Conservation (phyloP, 2,888 invertebrate species). For the Orthonevra nobilis region DNA sequence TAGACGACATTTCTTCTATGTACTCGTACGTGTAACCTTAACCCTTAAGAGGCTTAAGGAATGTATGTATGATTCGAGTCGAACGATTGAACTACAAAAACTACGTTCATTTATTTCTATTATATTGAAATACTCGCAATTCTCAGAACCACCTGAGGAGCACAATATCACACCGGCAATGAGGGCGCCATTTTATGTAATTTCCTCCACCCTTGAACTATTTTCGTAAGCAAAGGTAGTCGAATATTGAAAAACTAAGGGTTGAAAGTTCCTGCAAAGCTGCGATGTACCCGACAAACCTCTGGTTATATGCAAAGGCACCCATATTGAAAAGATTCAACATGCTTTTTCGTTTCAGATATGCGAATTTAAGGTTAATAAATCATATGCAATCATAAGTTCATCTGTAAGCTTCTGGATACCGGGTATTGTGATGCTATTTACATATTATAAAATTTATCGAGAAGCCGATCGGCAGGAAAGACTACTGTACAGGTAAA, state of each 20-base stretch:
- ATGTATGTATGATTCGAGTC: neutral
- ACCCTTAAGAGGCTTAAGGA: constrained; percentile 5
- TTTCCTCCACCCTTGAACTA: constrained; percentile 50
- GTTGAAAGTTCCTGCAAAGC: too few species aligned
- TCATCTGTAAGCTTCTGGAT: constrained; percentile 96
- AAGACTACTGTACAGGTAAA: constrained; percentile 90
- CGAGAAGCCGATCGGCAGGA: constrained; percentile 92
- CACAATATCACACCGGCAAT: neutral
- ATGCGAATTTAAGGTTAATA: constrained; percentile 93
- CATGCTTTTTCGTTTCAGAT: constrained; percentile 74
- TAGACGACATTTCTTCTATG: constrained; percentile 23
- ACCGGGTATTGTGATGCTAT: constrained; percentile 95
- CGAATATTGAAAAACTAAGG: constrained; percentile 21
- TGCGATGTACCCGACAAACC: too few species aligned
- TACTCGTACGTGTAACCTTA: neutral
- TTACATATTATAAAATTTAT: constrained; percentile 94
- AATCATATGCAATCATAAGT: constrained; percentile 92
- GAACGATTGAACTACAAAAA: constrained; percentile 15
- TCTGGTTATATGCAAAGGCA: too few species aligned
- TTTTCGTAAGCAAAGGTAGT: constrained; percentile 16
- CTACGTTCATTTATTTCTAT: constrained; percentile 47
- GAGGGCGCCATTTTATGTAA: too few species aligned
- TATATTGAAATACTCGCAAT: too few species aligned
- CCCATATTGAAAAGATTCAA: too few species aligned
- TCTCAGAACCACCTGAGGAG: constrained; percentile 59